Evolutionary conservation across 2,113 vertebrate species (phyloP).

Genomic region (Sprattus sprattus): DNA sequence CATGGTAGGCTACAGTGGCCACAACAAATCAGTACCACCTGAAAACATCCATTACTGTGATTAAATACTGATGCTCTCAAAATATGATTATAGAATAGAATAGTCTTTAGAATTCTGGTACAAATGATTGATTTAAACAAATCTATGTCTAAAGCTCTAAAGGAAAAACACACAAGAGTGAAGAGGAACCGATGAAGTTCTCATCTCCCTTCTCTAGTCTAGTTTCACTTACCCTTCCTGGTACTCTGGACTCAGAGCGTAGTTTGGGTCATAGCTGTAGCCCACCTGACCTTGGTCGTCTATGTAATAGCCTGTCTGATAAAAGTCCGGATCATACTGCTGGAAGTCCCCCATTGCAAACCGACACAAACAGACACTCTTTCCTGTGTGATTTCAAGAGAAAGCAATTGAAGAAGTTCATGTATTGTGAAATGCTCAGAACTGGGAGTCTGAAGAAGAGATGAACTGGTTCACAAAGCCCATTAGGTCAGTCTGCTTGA

Average conservation of each 20-base stretch:
- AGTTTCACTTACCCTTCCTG: conserved; percentile 49
- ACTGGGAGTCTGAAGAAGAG: background rate
- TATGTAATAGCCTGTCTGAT: conserved; percentile 80
- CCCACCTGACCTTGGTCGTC: conserved; percentile 69
- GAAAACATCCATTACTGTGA: background rate
- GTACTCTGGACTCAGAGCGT: conserved; percentile 37
- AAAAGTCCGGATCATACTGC: conserved; percentile 80
- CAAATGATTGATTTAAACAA: background rate
- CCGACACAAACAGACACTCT: background rate
- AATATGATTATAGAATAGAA: no score
- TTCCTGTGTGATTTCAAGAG: background rate
- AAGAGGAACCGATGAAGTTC: background rate
- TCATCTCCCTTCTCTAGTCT: background rate
- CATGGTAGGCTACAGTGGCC: background rate
- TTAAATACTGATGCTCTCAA: no score
- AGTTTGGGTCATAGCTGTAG: conserved; percentile 40
- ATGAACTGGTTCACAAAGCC: background rate
- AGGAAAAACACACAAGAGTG: background rate
- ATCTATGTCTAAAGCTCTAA: background rate
- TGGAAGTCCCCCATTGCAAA: conserved; percentile 78
- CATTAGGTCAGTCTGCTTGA: no score
- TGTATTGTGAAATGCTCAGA: background rate
- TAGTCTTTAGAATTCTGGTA: no score
- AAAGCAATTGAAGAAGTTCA: background rate
- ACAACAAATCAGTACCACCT: background rate